Evolutionary conservation across 2,888 invertebrate genomes (phyloP).

Genomic region (Troides helena): DNA sequence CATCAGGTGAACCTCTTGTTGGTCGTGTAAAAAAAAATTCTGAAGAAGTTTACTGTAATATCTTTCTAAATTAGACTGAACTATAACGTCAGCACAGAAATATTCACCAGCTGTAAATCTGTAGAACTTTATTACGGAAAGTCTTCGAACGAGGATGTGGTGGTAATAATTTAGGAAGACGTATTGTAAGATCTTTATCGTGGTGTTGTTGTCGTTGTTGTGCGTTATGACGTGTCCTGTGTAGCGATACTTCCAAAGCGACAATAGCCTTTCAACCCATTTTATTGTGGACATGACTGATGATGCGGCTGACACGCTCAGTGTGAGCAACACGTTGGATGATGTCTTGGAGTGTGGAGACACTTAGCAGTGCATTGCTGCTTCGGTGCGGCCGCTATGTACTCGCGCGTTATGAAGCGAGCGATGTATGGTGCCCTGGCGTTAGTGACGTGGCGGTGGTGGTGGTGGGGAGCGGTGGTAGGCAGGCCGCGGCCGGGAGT

Average conservation of each 20-base stretch:
- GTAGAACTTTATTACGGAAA: no score
- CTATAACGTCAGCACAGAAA: no score
- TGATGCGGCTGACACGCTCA: constrained; percentile 64
- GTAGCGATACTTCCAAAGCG: constrained; percentile 41
- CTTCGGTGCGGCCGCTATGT: neutral
- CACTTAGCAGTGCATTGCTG: constrained; percentile 29
- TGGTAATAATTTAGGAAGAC: no score
- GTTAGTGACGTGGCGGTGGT: neutral
- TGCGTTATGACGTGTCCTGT: no score
- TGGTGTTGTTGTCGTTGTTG: no score
- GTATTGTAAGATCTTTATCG: no score
- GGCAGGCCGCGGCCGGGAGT: constrained; percentile 65
- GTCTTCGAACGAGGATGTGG: no score
- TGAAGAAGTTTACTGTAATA: no score
- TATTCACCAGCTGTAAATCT: no score
- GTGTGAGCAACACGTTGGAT: constrained; percentile 55
- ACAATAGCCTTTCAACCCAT: constrained; percentile 65
- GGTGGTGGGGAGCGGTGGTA: constrained; percentile 36
- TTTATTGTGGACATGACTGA: constrained; percentile 74
- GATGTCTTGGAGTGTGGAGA: constrained; percentile 8
- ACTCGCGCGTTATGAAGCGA: neutral
- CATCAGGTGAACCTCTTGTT: no score
- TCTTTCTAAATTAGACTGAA: no score
- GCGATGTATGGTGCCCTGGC: constrained; percentile 29
- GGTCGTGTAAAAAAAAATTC: no score